These are phyloP conservation scores for Polietes domitor DNA, from an alignment of 2,888 invertebrate genomes.

Conservation along the genomic window DNA sequence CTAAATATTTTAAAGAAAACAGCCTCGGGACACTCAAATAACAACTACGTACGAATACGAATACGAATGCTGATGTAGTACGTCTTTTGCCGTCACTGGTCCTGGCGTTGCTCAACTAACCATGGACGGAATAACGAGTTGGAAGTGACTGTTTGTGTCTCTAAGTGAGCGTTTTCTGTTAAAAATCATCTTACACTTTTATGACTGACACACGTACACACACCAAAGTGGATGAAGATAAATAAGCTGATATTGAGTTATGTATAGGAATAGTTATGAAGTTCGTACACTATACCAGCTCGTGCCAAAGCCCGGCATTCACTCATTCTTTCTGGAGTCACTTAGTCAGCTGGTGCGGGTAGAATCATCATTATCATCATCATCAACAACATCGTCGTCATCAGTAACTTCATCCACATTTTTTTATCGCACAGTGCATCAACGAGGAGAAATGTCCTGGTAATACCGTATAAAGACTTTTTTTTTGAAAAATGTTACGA, in stretches of 20 bases:
- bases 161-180: neutral
- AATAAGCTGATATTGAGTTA: conserved; percentile 19
- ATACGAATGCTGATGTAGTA: neutral
- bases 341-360: conserved; percentile 17
- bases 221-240: neutral
- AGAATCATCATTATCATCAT: neutral
- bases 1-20: conserved; percentile 35
- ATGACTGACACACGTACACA: conserved; percentile 2
- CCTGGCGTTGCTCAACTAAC: neutral
- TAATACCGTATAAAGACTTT: too few relatives aligned
- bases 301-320: neutral
- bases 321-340: neutral
- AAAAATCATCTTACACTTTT: neutral
- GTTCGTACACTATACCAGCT: neutral
- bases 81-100: neutral
- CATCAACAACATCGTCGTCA: neutral
- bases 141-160: neutral
- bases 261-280: neutral
- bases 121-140: conserved; percentile 20
- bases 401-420: neutral
- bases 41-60: neutral
- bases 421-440: neutral
- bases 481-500: too few relatives aligned
- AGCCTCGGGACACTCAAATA: neutral
- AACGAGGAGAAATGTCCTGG: too few relatives aligned